These are phyloP conservation scores for Labroides dimidiatus DNA, from an alignment of 2,797 vertebrate species.

Conservation along the genomic window DNA sequence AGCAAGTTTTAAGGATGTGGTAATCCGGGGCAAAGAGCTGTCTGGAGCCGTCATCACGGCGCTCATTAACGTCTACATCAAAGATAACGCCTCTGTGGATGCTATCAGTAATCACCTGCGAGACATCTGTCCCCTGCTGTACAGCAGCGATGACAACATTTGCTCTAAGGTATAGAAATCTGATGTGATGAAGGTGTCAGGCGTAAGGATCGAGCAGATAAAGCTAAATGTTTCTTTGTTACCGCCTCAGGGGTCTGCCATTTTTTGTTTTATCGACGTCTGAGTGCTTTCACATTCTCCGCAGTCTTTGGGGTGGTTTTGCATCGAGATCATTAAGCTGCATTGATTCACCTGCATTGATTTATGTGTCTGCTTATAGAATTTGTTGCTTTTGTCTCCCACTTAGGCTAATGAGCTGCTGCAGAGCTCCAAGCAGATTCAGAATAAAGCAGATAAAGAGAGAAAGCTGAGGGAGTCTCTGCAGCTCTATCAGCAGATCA, in stretches of 20 bases:
- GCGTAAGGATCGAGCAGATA: background rate
- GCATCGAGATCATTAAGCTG: conserved; percentile 20
- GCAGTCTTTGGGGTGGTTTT: conserved; percentile 20
- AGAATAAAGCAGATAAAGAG: conserved; percentile 93
- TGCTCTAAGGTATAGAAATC: conserved; percentile 92
- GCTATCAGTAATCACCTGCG: conserved; percentile 93
- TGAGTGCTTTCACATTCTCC: conserved; percentile 16
- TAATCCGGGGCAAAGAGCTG: conserved; percentile 93
- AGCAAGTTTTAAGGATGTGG: conserved; percentile 93
- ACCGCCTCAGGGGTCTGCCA: background rate
- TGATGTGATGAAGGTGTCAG: background rate
- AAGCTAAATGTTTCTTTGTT: background rate
- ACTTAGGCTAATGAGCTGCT: conserved; percentile 95
- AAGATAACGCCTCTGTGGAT: conserved; percentile 95
- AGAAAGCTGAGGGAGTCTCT: conserved; percentile 92
- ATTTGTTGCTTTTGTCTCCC: conserved; percentile 36
- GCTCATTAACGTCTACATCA: conserved; percentile 96
- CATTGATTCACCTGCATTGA: conserved; percentile 38
- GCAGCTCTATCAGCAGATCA: conserved; percentile 96
- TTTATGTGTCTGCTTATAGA: conserved; percentile 31
- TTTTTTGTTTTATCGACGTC: conserved; percentile 8
- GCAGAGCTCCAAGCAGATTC: conserved; percentile 93
- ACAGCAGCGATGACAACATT: conserved; percentile 94
- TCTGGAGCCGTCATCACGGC: conserved; percentile 94
- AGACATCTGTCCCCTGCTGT: conserved; percentile 95